A percentile compares a stretch with the other conserved stretches of the same genome.
Evolutionary conservation across 2,888 invertebrate species (phyloP).

Genomic region (Pheosia tremula): DNA sequence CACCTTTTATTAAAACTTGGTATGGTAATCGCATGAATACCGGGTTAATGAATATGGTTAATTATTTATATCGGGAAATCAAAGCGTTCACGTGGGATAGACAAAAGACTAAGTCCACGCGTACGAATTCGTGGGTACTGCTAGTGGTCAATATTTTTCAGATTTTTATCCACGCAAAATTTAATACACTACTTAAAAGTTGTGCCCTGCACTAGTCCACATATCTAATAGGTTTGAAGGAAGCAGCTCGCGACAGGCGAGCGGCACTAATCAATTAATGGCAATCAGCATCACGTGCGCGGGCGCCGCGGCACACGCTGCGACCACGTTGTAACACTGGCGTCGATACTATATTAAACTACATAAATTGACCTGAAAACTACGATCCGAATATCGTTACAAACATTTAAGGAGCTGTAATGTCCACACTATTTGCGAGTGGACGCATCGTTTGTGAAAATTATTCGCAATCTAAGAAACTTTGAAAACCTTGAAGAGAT

Average conservation of each 20-base stretch:
- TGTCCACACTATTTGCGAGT: background rate
- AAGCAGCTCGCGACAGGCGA: conserved; percentile 46
- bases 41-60: too few species aligned
- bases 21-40: too few species aligned
- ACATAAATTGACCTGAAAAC: conserved; percentile 27
- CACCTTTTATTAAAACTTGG: too few species aligned
- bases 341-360: conserved; percentile 18
- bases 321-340: conserved; percentile 40
- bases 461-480: too few species aligned
- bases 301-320: conserved; percentile 38
- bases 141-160: too few species aligned
- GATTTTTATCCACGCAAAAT: too few species aligned
- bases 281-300: conserved; percentile 61
- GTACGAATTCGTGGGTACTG: too few species aligned
- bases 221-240: conserved; percentile 24
- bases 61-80: too few species aligned
- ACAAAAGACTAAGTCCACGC: too few species aligned
- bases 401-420: background rate
- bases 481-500: too few species aligned
- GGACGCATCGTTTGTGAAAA: background rate
- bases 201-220: conserved; percentile 15
- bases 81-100: too few species aligned
- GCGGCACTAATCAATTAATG: conserved; percentile 71
- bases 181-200: background rate
- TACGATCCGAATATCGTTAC: conserved; percentile 15